Base-by-base conservation (phyloP, 2,888 invertebrate genomes). In the Drosophila aldrichi region DNA sequence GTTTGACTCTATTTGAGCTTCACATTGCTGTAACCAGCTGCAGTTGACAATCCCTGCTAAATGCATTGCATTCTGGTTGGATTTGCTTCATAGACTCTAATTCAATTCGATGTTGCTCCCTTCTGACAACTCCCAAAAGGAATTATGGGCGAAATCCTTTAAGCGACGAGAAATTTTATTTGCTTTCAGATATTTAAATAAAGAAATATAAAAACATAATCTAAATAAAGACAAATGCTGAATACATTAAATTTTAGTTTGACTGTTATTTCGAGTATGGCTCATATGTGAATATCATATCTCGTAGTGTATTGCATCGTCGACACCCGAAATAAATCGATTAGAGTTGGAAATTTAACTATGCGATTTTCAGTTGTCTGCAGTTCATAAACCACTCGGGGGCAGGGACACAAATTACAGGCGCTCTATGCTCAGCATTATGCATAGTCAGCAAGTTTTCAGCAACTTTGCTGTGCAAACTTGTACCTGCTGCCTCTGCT, bases 381-480 rank as follows among this genome's bases (percentile, higher is more conserved):
- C 60, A 69, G 74, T 65, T 61, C 62, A 79, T 74, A 77, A 70
- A 57, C 51, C 57, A 66, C 62, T 70, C 65, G 62, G 56, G 51
- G 57, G 66, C 59, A 66, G 54, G 38, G 59, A 54, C 25, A 69
- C 46, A 59, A 52, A 51, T 59, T 64, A 56, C 51, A 76, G 41
- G 54, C 14, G 32, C 55, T 56, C 40, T 34, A 38, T 46, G 25
- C 22, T 48, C 48, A 69, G 61, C 43, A 61, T 60, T 60, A 68
- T 74, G 75, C 68, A 76, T 41, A 78, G 69, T 64, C 74, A 60
- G 61, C 55, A 65, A 79, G 51, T 74, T 79, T 79, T 69, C 48
- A 79, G 74, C 40, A 79, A 74, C 44, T 79, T 74, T 70, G 16
- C 61, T 58, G 34, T 59, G 55, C 59, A 69, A 78, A 58, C 78